Conservation (phyloP, 2,888 invertebrate species). For the Chrysomela aeneicollis region DNA sequence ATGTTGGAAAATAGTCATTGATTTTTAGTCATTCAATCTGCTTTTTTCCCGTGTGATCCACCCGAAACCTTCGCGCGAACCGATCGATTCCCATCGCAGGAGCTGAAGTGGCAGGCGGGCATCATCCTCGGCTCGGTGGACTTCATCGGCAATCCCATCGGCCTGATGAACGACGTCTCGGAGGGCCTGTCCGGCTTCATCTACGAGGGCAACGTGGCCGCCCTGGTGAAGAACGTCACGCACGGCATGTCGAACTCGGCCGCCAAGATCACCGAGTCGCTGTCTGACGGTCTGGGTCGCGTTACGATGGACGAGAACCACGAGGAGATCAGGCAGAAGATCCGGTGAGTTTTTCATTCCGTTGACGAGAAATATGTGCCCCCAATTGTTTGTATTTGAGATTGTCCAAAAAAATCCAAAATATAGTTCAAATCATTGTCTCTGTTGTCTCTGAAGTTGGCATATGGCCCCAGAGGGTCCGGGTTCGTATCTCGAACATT, state of each 20-base stretch:
- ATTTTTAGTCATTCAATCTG: no score
- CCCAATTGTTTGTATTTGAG: no score
- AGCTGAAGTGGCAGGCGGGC: conserved; percentile 93
- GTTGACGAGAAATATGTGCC: no score
- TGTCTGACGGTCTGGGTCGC: conserved; percentile 88
- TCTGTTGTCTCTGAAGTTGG: no score
- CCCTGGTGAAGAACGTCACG: conserved; percentile 92
- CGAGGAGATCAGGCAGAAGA: conserved; percentile 86
- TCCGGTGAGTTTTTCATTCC: conserved; percentile 57
- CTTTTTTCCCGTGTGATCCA: no score
- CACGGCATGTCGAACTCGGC: conserved; percentile 98
- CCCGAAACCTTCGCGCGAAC: no score
- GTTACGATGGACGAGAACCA: conserved; percentile 92
- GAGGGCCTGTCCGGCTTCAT: conserved; percentile 94
- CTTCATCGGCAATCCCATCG: conserved; percentile 96
- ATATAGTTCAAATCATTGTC: no score
- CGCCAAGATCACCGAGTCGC: conserved; percentile 91
- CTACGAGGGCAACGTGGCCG: conserved; percentile 91
- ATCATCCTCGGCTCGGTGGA: conserved; percentile 96
- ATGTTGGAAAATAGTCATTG: no score
- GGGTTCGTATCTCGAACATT: no score
- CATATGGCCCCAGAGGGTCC: no score
- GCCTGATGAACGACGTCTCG: conserved; percentile 93
- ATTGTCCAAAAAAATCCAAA: no score
- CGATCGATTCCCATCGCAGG: conserved; percentile 63